Conservation (phyloP, 2,888 invertebrate species). For the Willowsia nigromaculata region DNA sequence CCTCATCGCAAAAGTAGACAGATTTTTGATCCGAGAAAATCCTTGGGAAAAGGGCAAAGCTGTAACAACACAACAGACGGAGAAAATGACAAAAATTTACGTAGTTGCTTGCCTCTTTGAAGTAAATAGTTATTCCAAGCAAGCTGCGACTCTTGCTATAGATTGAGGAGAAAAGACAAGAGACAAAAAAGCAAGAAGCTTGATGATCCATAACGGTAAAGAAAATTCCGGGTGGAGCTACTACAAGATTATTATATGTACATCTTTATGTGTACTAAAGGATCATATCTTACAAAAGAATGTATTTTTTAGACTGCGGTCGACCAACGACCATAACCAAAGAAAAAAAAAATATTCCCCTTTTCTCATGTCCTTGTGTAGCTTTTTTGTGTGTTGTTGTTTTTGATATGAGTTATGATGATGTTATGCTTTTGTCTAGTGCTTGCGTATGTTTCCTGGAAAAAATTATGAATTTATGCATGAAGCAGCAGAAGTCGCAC, state of each 20-base stretch:
- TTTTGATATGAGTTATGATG: constrained; percentile 35
- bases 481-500: constrained; percentile 41
- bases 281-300: neutral
- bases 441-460: constrained; percentile 6
- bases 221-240: constrained; percentile 39
- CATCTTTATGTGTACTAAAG: neutral
- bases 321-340: constrained; percentile 8
- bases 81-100: constrained; percentile 68
- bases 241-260: neutral
- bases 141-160: constrained; percentile 34
- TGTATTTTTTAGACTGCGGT: neutral
- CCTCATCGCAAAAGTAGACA: constrained; percentile 6
- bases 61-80: constrained; percentile 36
- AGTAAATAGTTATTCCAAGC: constrained; percentile 53
- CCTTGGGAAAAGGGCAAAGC: constrained; percentile 61
- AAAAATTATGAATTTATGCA: constrained; percentile 69
- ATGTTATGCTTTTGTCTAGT: constrained; percentile 25
- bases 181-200: constrained; percentile 44
- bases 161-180: constrained; percentile 2
- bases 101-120: constrained; percentile 41
- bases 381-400: constrained; percentile 22
- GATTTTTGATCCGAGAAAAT: constrained; percentile 68
- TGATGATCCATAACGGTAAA: constrained; percentile 68
- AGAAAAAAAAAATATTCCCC: neutral
- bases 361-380: constrained; percentile 34